phyloP scores from a whole-genome alignment of 2,113 vertebrate genomes.

The Hypocryptadius cinnamomeus region DNA sequence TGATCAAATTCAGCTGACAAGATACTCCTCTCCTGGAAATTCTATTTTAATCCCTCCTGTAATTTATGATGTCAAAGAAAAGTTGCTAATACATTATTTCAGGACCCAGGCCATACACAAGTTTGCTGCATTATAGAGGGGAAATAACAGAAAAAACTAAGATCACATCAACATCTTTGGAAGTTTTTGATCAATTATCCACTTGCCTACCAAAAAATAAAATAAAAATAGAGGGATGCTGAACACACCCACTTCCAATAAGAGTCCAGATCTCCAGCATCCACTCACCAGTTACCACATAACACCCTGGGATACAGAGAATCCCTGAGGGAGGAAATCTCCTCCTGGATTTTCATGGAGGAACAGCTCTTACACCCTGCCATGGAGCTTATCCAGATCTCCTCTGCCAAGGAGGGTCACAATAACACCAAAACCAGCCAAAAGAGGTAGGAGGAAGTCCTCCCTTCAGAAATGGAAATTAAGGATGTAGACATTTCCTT shows the following conservation, averaged over 20 bases:
- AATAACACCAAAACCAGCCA: background rate
- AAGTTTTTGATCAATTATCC: background rate
- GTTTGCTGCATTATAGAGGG: background rate
- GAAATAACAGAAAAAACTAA: background rate
- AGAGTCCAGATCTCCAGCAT: background rate
- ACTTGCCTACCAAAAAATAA: background rate
- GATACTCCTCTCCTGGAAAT: conserved; percentile 16
- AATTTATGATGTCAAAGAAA: conserved; percentile 1
- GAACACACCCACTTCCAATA: background rate
- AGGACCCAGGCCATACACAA: background rate
- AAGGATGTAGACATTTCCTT: background rate
- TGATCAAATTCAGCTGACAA: conserved; percentile 41
- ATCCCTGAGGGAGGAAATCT: background rate
- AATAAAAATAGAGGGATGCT: background rate
- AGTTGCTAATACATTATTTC: background rate
- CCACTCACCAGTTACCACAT: background rate
- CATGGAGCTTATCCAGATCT: background rate
- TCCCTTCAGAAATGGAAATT: background rate
- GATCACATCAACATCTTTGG: background rate
- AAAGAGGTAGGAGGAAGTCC: background rate
- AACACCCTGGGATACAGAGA: background rate
- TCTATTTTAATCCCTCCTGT: conserved; percentile 31
- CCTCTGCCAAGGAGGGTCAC: background rate
- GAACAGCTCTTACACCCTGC: background rate
- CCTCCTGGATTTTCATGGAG: background rate